Evolutionary conservation across 2,888 invertebrate genomes (phyloP), one percentile per base, ranked within the genome.

Genomic region (Xylota sylvarum): DNA sequence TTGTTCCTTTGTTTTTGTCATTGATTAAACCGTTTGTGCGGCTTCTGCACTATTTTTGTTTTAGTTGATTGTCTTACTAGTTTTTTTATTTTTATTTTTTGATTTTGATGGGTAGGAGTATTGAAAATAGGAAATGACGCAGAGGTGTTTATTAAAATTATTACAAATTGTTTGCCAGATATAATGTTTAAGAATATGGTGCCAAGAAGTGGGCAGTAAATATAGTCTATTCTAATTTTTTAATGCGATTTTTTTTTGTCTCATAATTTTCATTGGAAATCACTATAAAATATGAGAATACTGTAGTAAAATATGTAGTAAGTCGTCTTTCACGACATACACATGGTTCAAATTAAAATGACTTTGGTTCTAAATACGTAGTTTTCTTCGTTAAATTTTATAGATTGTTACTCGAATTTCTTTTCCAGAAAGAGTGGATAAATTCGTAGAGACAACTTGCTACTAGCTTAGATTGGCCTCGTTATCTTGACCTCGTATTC

Each of bases 81-180:
- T 7, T 32, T 62, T 35, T 32, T 46, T 40, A 5, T 43, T 46
- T 10, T 37, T 35, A 2, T 37, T 9, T 19, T 40, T n/a, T 40
- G 32, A 37, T 70, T 60, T 37, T 9, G 56, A 64, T 37, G 50
- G 14, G 23, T n/a, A 37, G 17, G 4, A 43, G 30, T 4, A 12
- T 58, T 56, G 55, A 46, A 73, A 83, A 80, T 70, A 74, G 74
- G 43, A 80, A 76, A 85, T 80, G 80, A 85, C 80, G 70, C 69
- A 76, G 64, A 64, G 48, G n/a, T 60, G 30, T 64, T 23, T 19
- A 62, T 52, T 32, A 46, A 62, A 27, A 48, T 32, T 77, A 23
- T 48, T 65, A 64, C 17, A 40, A 56, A 76, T 50, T 65, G 19
- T 4, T 19, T 19, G 9, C 5, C 19, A 17, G 14, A 7, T 58